A percentile compares a stretch with the other conserved stretches of the same genome.
phyloP scores from a whole-genome alignment of 2,797 vertebrate species.

The Sebastes paucispinis region DNA sequence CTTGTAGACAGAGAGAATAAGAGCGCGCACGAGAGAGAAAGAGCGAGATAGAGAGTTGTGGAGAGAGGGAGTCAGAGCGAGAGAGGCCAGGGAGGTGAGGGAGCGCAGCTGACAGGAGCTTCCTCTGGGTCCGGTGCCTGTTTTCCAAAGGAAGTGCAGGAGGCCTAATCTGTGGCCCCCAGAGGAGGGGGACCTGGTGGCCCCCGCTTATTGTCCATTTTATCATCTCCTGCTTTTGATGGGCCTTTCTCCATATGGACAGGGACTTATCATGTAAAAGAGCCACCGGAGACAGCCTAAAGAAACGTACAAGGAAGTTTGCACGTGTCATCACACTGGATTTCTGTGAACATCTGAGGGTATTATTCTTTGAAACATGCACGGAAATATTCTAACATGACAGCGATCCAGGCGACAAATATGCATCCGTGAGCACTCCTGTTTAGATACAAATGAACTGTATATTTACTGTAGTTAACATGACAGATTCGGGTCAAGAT shows the following conservation, averaged over 20 bases:
- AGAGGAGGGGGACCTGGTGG: constrained; percentile 78
- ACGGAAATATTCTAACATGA: background rate
- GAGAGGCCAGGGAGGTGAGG: constrained; percentile 90
- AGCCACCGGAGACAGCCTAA: constrained; percentile 25
- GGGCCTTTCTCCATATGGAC: constrained; percentile 65
- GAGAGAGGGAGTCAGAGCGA: constrained; percentile 55
- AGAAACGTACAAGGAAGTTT: constrained; percentile 16
- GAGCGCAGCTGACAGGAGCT: constrained; percentile 86
- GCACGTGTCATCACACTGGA: constrained; percentile 52
- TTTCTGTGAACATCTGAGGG: constrained; percentile 19
- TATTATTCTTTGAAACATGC: background rate
- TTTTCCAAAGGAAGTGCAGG: constrained; percentile 90
- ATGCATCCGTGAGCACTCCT: background rate
- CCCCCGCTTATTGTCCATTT: constrained; percentile 83
- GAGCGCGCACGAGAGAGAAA: constrained; percentile 32
- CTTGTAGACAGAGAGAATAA: constrained; percentile 57
- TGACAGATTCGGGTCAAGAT: constrained; percentile 20
- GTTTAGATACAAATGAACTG: background rate
- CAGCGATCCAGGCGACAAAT: background rate
- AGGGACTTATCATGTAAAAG: constrained; percentile 63
- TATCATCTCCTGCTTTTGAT: constrained; percentile 80
- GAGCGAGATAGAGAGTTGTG: constrained; percentile 33
- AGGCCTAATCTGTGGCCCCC: constrained; percentile 90
- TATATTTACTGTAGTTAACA: background rate
- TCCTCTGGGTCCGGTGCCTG: constrained; percentile 83